These are phyloP conservation scores for Anoplolepis gracilipes DNA, from an alignment of 1,140 invertebrate genomes.

Conservation along the genomic window DNA sequence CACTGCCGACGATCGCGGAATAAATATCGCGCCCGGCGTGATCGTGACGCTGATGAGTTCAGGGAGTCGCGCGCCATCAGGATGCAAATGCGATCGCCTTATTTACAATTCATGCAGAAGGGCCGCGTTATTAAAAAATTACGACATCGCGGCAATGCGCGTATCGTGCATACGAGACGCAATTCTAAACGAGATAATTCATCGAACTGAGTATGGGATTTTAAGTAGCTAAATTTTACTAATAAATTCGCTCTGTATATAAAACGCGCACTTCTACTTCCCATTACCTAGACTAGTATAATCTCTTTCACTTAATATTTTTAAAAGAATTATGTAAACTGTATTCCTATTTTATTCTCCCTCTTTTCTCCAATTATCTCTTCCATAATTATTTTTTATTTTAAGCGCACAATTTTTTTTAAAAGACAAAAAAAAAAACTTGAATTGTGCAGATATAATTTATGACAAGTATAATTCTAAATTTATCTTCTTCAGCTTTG, in stretches of 20 bases:
- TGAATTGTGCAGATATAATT: background rate
- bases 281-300: background rate
- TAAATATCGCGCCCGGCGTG: conserved; percentile 56
- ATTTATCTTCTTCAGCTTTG: background rate
- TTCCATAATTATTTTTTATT: background rate
- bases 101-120: conserved; percentile 57
- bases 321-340: background rate
- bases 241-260: background rate
- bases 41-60: conserved; percentile 59
- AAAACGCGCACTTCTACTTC: background rate
- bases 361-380: background rate
- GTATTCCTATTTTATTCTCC: background rate
- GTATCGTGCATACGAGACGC: background rate
- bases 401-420: background rate
- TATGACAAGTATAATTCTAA: background rate
- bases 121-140: conserved; percentile 60
- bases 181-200: conserved; percentile 1
- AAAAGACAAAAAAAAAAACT: background rate
- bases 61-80: conserved; percentile 56
- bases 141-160: conserved; percentile 16
- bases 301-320: background rate
- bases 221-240: background rate
- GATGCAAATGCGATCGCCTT: conserved; percentile 61
- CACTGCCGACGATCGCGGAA: conserved; percentile 59
- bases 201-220: conserved; percentile 2